Conservation (phyloP, 2,113 vertebrate species). For the Falcunculus frontatus region DNA sequence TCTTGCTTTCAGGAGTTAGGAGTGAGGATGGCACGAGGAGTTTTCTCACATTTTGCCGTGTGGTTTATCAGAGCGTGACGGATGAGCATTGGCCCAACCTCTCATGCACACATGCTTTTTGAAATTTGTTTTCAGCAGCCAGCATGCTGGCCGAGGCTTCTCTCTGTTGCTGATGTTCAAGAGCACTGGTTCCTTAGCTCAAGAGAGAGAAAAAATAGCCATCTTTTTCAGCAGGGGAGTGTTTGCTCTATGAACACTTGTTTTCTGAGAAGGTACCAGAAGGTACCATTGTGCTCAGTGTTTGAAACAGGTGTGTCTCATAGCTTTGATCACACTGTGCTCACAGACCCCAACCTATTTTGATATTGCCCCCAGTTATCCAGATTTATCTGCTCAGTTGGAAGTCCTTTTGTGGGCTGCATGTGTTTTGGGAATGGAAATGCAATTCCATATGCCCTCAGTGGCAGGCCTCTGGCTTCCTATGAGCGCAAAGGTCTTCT, state of each 20-base stretch:
- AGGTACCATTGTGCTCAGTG: not conserved
- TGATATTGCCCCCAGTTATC: not conserved
- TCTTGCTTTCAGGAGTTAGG: not conserved
- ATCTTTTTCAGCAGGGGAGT: not conserved
- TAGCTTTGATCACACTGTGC: not conserved
- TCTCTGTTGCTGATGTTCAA: not conserved
- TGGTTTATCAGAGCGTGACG: not conserved
- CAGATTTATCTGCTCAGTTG: not conserved
- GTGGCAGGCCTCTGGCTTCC: not conserved
- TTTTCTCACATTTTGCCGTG: not conserved
- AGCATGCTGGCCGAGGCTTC: rapidly evolving
- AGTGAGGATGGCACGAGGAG: rapidly evolving
- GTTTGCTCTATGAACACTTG: not conserved
- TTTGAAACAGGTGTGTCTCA: not conserved
- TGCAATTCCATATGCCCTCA: not conserved
- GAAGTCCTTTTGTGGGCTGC: not conserved
- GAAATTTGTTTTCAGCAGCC: not conserved
- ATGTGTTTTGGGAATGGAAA: not conserved
- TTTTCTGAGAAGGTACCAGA: not conserved
- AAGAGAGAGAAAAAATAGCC: not conserved
- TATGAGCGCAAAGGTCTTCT: not conserved
- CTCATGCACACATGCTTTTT: rapidly evolving
- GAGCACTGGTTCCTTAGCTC: not conserved
- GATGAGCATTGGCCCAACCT: not conserved
- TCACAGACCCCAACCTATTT: not conserved